These are phyloP conservation scores for Microtus agrestis DNA, from an alignment of 2,797 vertebrate species.

Conservation along the genomic window DNA sequence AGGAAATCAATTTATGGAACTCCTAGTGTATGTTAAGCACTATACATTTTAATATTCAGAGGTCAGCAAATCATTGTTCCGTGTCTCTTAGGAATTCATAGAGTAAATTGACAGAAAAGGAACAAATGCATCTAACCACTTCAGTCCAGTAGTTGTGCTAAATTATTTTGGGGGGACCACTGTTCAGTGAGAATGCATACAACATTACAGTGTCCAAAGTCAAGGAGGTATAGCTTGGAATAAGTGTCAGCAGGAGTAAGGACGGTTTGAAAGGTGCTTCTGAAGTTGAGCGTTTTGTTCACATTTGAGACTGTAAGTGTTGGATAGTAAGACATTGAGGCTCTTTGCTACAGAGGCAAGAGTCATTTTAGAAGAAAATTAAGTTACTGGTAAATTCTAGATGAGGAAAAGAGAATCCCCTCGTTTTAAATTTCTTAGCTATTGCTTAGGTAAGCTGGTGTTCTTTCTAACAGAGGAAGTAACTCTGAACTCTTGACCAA, in stretches of 20 bases:
- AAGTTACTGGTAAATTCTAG: conserved; percentile 50
- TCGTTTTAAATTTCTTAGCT: conserved; percentile 67
- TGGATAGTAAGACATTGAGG: conserved; percentile 44
- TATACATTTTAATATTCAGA: conserved; percentile 57
- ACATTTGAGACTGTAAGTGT: conserved; percentile 31
- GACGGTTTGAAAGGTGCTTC: neutral
- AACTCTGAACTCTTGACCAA: conserved; percentile 77
- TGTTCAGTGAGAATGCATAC: neutral
- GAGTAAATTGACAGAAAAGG: neutral
- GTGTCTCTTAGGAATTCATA: conserved; percentile 32
- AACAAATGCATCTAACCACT: neutral
- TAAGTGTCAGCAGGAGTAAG: neutral
- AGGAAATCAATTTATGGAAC: conserved; percentile 59
- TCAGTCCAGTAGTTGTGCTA: neutral
- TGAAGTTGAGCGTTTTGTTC: conserved; percentile 51
- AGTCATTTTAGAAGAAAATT: conserved; percentile 50
- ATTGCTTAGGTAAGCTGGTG: conserved; percentile 64
- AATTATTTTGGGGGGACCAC: neutral
- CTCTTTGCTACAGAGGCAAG: conserved; percentile 30
- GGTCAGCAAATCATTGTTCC: neutral
- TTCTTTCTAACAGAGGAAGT: conserved; percentile 71
- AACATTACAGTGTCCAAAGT: neutral
- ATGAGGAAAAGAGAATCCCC: conserved; percentile 30
- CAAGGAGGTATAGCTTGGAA: conserved; percentile 32
- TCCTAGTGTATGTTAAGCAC: conserved; percentile 51